Conservation (phyloP, 2,113 vertebrate species). For the Ptyas mucosa region DNA sequence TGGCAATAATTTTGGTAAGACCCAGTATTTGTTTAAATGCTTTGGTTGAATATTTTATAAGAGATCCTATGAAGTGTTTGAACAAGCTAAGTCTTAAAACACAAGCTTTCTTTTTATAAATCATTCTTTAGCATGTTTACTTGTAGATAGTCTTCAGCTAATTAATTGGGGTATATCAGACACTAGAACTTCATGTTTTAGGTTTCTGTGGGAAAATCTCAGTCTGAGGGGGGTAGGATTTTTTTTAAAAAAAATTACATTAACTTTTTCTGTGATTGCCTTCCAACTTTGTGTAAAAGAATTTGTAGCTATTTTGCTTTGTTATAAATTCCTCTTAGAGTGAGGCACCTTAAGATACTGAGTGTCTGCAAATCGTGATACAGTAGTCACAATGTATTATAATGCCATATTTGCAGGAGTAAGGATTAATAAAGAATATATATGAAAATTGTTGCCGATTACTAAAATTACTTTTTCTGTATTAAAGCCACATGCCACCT, state of each 20-base stretch:
- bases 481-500: conserved; percentile 24
- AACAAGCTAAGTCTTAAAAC: background rate
- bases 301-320: conserved; percentile 56
- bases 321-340: conserved; percentile 38
- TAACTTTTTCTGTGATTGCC: conserved; percentile 43
- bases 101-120: background rate
- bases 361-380: conserved; percentile 58
- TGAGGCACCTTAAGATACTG: conserved; percentile 54
- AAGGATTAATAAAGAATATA: conserved; percentile 42
- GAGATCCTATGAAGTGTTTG: background rate
- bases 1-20: conserved; percentile 14
- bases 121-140: background rate
- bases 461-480: background rate
- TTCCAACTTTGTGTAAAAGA: conserved; percentile 8
- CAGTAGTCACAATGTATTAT: conserved; percentile 64
- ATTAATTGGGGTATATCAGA: background rate
- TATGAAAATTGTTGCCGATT: conserved; percentile 42
- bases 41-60: background rate
- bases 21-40: background rate
- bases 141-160: background rate
- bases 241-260: conserved; percentile 16
- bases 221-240: background rate
- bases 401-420: conserved; percentile 54
- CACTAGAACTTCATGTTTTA: background rate
- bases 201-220: background rate